Base-by-base conservation (phyloP, 2,113 vertebrate genomes). In the Rhinopomastus cyanomelas region DNA sequence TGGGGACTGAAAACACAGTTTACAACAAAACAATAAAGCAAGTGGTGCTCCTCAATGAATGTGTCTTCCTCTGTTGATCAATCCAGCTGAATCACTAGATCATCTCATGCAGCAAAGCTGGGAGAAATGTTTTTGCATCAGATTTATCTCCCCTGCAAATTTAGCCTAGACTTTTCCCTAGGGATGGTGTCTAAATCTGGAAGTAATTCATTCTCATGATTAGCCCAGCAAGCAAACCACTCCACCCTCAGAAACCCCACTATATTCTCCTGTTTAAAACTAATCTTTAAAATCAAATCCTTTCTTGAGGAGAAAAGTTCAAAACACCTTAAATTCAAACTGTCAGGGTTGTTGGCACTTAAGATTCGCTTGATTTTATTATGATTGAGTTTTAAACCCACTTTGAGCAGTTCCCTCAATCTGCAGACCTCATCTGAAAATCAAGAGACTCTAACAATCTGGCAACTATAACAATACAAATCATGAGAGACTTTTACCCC, bases 241-340 rank as follows among this genome's bases (percentile, higher is more conserved):
- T 3, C 15, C 18, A 46, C 6, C 6, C 21, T 3, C 1, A 1
- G 12, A 81, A 19, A 3, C 0, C 0, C 4, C 39, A 52, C 7
- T n/a, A n/a, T n/a, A n/a, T n/a, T n/a, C n/a, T n/a, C 5, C 68
- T 9, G 15, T 67, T 89, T 62, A 52, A 76, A 82, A 8, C 56
- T 83, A 68, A 72, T 61, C 7, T 61, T 60, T 75, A 66, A 88
- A 81, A 62, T 9, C 0, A 3, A 77, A 11, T 11, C 78, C n/a
- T 66, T 82, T 18, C 16, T 89, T 79, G 32, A 55, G 32, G 53
- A 74, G 6, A 78, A 36, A 53, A 75, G 20, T 34, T 60, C 6
- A 25, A 62, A 80, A 73, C 5, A 61, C 12, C 7, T 57, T 9
- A 69, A 79, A 89, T 53, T 23, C 60, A 86, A 86, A 55, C 15